phyloP scores from a whole-genome alignment of 2,797 vertebrate species.

The Cyclopterus lumpus region DNA sequence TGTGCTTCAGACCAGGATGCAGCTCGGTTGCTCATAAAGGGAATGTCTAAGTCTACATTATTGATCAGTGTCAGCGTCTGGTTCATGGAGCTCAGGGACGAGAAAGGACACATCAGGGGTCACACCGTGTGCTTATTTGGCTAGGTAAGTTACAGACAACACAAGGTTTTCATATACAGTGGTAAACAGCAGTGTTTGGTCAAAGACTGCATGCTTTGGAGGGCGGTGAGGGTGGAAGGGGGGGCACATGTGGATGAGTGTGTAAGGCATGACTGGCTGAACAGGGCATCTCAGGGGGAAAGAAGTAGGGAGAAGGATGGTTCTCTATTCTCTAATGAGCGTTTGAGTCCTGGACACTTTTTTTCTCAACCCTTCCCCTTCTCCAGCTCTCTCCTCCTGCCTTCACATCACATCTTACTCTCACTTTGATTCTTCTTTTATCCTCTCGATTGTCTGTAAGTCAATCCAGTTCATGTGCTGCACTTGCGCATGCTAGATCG shows the following conservation, averaged over 20 bases:
- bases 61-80: conserved; percentile 35
- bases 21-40: conserved; percentile 37
- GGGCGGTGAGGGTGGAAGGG: conserved; percentile 5
- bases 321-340: conserved; percentile 14
- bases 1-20: conserved; percentile 56
- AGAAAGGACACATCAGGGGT: conserved; percentile 45
- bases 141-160: conserved; percentile 46
- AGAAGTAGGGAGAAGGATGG: conserved; percentile 17
- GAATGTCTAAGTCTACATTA: conserved; percentile 46
- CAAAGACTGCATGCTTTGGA: conserved; percentile 52
- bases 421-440: conserved; percentile 10
- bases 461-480: conserved; percentile 75
- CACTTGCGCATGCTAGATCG: conserved; percentile 92
- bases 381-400: conserved; percentile 26
- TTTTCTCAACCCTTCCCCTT: conserved; percentile 13
- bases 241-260: conserved; percentile 52
- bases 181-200: conserved; percentile 67
- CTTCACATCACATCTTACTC: conserved; percentile 11
- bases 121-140: conserved; percentile 68
- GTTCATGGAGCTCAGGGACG: conserved; percentile 46
- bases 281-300: conserved; percentile 17
- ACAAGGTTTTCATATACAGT: conserved; percentile 52
- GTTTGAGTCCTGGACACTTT: conserved; percentile 10
- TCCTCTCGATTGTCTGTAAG: conserved; percentile 24
- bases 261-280: conserved; percentile 79